Percentiles rank a stretch among this genome's conserved stretches.
Conservation (phyloP, 1,140 invertebrate genomes). For the Ostrea edulis region DNA sequence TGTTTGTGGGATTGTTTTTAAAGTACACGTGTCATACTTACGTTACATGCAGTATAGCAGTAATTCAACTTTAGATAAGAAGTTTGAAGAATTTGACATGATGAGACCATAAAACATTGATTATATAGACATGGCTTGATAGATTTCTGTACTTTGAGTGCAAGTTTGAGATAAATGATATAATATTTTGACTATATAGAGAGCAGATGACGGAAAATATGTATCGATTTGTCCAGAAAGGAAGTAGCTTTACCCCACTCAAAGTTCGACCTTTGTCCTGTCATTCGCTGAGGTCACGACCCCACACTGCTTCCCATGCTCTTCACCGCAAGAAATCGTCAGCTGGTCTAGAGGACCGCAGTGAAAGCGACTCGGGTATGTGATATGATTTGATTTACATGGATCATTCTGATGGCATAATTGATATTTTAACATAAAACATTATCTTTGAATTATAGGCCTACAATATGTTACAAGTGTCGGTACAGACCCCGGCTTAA, state of each 20-base stretch:
- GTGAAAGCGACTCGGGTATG: conserved; percentile 39
- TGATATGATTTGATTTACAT: neutral
- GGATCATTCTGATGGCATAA: no score
- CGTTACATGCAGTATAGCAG: neutral
- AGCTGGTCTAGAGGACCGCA: neutral
- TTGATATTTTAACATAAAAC: no score
- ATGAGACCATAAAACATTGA: neutral
- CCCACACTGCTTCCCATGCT: neutral
- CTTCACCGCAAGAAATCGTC: neutral
- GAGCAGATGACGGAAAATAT: conserved; percentile 66
- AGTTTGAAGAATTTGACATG: neutral
- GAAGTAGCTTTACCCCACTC: conserved; percentile 59
- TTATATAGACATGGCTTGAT: neutral
- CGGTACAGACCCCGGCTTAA: no score
- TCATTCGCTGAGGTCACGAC: neutral
- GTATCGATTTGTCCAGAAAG: conserved; percentile 65
- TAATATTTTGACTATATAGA: conserved; percentile 45
- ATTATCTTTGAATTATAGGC: no score
- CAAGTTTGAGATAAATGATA: neutral
- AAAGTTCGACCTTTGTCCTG: conserved; percentile 26
- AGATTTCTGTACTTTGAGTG: neutral
- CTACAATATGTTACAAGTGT: no score
- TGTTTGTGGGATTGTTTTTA: neutral
- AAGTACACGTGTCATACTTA: neutral
- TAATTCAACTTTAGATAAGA: neutral